phyloP scores from a whole-genome alignment of 2,888 invertebrate species.

The Eueremaeus valkanovi region DNA sequence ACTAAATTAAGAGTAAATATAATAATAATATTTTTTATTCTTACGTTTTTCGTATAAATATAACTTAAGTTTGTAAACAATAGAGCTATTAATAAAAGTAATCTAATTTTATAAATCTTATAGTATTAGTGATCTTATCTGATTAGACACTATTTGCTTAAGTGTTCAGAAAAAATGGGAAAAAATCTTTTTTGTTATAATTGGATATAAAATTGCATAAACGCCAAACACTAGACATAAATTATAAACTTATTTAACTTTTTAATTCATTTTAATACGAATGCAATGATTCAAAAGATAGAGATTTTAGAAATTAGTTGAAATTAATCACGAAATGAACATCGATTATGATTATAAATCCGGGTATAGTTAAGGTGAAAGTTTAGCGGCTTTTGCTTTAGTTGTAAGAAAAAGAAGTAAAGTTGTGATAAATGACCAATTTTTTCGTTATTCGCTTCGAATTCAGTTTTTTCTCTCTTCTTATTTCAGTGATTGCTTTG shows the following conservation, averaged over 20 bases:
- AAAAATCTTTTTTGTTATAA: slow-evolving; percentile 1
- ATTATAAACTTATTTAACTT: neutral
- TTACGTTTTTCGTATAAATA: no score
- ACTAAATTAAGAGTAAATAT: no score
- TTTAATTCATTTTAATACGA: neutral
- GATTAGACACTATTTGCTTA: no score
- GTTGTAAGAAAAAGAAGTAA: neutral
- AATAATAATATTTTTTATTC: no score
- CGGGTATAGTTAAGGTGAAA: slow-evolving; percentile 15
- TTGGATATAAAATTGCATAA: neutral
- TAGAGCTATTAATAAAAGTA: no score
- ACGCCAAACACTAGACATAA: neutral
- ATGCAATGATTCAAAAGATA: neutral
- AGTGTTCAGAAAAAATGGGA: neutral
- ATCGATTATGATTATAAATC: slow-evolving; percentile 28
- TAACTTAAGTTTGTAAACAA: no score
- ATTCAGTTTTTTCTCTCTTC: neutral
- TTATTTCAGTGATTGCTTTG: neutral
- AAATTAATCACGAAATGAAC: slow-evolving; percentile 21
- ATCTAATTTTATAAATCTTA: no score
- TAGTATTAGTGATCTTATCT: neutral
- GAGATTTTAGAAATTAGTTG: slow-evolving; percentile 27
- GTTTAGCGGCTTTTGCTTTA: slow-evolving; percentile 18
- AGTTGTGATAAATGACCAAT: slow-evolving; percentile 34
- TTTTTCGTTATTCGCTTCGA: neutral